Base-by-base conservation (phyloP, 92 coral and sea anemone species). In the Anthopleura xanthogrammica region DNA sequence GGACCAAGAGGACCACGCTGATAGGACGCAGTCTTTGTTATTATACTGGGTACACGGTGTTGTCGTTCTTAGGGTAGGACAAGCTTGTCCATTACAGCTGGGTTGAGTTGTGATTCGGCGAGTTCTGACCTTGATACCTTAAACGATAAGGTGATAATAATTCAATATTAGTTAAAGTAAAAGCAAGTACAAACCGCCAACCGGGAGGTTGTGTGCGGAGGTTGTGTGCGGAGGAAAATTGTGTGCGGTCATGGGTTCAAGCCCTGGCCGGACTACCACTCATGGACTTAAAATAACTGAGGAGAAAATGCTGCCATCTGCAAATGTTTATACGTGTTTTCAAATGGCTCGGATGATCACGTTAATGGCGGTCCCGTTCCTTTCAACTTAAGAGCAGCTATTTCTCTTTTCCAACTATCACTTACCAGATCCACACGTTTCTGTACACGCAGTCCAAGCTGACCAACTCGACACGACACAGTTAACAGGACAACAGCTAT, bases 401-500 rank as follows among this genome's bases (percentile, higher is more conserved):
- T 29, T 29, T 29, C 36, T 29, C 36, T 29, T 29, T 29, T 29
- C 36, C 36, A 29, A 29, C 36, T 29, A 5, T n/a, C 10, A 79
- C 94, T 36, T 54, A 96, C 99, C 98, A 42, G 83, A 64, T 3
- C 98, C 98, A 83, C 99, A 96, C 5, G 98, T 94, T 20, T 88
- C 82, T 12, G 99, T 88, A 39, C 99, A 96, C 9, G 93, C 40
- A 72, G 90, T 76, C 98, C 98, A 96, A 16, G 89, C 46, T 13
- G 88, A 58, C 99, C 99, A 96, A 19, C 84, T 23, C 39, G 89
- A 89, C 76, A 90, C 88, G 29, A 75, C 88, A 72, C 99, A 96
- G 83, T 92, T 82, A 8, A 89, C 93, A 16, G 99, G 99, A 62
- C 99, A 96, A 82, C 99, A 96, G 24, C 99, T 94, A 77, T 94